Evolutionary conservation across 2,888 invertebrate species (phyloP).

Genomic region (Tiphia femorata): DNA sequence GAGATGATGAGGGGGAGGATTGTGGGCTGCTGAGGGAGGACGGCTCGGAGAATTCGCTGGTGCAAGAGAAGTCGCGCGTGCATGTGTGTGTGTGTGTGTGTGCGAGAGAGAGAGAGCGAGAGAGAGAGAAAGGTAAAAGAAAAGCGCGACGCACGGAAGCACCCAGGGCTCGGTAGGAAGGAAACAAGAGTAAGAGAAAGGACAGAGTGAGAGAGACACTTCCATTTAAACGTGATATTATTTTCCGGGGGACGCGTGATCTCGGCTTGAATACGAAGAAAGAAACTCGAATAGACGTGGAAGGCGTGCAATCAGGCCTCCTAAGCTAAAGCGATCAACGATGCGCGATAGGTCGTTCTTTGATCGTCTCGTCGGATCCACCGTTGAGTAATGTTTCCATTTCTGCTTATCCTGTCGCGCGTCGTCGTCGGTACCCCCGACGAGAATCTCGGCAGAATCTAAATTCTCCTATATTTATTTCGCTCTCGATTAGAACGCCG

Average conservation of each 20-base stretch:
- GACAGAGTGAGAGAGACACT: slow-evolving; percentile 6
- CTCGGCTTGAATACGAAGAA: slow-evolving; percentile 3
- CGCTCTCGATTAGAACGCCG: too few species aligned
- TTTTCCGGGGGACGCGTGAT: slow-evolving; percentile 23
- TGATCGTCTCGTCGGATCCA: not conserved
- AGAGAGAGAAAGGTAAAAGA: not conserved
- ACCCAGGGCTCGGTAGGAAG: too few species aligned
- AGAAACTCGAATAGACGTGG: not conserved
- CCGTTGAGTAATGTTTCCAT: too few species aligned
- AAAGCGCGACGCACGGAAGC: not conserved
- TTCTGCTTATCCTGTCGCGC: too few species aligned
- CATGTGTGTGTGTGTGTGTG: not conserved
- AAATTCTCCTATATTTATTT: too few species aligned
- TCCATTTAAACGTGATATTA: slow-evolving; percentile 35
- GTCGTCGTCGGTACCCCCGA: too few species aligned
- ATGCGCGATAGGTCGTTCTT: too few species aligned
- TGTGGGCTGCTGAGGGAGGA: too few species aligned
- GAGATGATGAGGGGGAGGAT: not conserved
- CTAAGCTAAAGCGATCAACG: too few species aligned
- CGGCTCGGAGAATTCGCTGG: too few species aligned
- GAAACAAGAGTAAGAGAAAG: too few species aligned
- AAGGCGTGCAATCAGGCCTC: not conserved
- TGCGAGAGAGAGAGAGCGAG: slow-evolving; percentile 1
- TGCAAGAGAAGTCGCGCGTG: not conserved
- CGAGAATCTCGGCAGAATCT: too few species aligned